Percentiles rank a stretch among this genome's conserved stretches.
Evolutionary conservation across 1,140 invertebrate species (phyloP).

Genomic region (Rhagoletis pomonella): DNA sequence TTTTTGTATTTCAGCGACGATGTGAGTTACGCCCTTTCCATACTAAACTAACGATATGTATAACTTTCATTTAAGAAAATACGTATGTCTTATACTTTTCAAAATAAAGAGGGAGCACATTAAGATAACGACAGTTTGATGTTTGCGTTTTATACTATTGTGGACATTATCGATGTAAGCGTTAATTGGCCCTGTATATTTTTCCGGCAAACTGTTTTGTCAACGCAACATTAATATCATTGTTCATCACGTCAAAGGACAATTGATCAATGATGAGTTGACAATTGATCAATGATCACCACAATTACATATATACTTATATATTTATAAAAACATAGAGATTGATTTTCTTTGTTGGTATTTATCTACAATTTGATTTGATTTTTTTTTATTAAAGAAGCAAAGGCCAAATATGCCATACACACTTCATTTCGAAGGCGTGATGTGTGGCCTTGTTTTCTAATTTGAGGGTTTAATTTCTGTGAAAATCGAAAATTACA

Average conservation of each 20-base stretch:
- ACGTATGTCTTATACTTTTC: too few relatives aligned
- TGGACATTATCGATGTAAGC: too few relatives aligned
- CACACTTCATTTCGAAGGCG: background rate
- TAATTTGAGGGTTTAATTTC: background rate
- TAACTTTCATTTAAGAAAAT: too few relatives aligned
- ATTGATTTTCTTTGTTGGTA: background rate
- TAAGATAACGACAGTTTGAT: too few relatives aligned
- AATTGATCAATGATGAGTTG: background rate
- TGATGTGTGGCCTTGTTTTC: background rate
- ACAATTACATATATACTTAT: background rate
- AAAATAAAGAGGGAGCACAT: too few relatives aligned
- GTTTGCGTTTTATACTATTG: too few relatives aligned
- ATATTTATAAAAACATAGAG: background rate
- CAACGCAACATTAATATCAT: constrained; percentile 29
- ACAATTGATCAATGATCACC: background rate
- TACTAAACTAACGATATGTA: too few relatives aligned
- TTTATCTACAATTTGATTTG: too few relatives aligned
- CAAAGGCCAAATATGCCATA: background rate
- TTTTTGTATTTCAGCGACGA: too few relatives aligned
- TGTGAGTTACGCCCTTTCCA: too few relatives aligned
- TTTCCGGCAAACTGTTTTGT: background rate
- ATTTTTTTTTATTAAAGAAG: background rate
- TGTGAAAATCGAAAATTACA: background rate
- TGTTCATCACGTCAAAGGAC: background rate
- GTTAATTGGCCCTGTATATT: too few relatives aligned